Evolutionary conservation across 2,888 invertebrate genomes (phyloP), one percentile per base, ranked within the genome.

Genomic region (Abrostola triplasia): DNA sequence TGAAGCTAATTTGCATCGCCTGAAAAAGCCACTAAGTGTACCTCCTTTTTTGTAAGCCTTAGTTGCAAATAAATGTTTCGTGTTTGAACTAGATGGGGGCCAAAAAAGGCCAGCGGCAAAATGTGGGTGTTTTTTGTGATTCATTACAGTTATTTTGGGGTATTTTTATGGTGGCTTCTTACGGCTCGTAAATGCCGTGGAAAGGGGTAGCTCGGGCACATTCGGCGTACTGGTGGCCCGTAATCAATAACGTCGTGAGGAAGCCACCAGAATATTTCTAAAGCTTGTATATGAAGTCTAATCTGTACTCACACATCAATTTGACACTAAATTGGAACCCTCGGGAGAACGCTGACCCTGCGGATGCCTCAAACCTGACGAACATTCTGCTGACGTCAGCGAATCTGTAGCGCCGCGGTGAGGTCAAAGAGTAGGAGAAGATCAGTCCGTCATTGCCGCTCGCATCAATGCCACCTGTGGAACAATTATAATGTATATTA

Each of bases 271-370:
- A 44, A n/a, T n/a, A 44, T 10, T 7, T 6, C 6, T n/a, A 6
- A 44, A 7, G 6, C 6, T 10, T n/a, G 11, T 40, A 6, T 24
- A 24, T 4, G n/a, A n/a, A n/a, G n/a, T 24, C 24, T 2, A 24
- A 2, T 24, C 6, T 48, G 52, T 41, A 88, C 93, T 90, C 67
- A 94, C 94, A 74, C 0, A 94, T 87, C 83, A 90, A 83, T 55
- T 83, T 90, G 35, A 85, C 87, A 52, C 87, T 90, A 56, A 93
- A 77, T 5, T 73, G 79, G 75, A 92, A 94, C 0, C 94, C 93
- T n/a, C 66, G 82, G 24, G 77, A 57, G 62, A 82, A 75, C 35
- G 67, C 74, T 75, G 78, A 74, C 0, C 85, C 87, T 0, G 44
- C 58, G 0, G 66, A 77, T 2, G 91, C 61, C 13, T 87, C 80